Conservation (phyloP, 2,888 invertebrate genomes). For the Chrysolina americana region DNA sequence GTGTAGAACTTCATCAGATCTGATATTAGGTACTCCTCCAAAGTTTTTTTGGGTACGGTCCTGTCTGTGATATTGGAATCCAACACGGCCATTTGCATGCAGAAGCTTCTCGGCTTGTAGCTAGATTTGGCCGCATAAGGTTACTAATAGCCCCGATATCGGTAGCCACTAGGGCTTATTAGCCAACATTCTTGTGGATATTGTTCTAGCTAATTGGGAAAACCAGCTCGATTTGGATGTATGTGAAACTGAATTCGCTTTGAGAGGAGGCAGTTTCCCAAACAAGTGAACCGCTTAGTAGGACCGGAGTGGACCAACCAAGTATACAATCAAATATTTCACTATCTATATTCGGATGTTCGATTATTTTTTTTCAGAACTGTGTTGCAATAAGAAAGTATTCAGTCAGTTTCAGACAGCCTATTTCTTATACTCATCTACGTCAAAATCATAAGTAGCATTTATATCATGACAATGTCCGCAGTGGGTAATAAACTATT, state of each 20-base stretch:
- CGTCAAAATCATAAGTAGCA: too few species aligned
- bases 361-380: too few species aligned
- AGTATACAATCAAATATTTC: not conserved
- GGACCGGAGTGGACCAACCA: not conserved
- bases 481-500: too few species aligned
- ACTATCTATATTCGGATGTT: too few species aligned
- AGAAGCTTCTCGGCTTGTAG: constrained; percentile 31
- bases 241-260: not conserved
- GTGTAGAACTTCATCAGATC: too few species aligned
- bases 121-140: constrained; percentile 40
- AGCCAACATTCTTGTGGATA: constrained; percentile 33
- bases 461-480: too few species aligned
- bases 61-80: constrained; percentile 22
- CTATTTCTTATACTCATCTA: too few species aligned
- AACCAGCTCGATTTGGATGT: not conserved
- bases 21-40: too few species aligned
- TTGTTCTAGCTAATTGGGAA: constrained; percentile 33
- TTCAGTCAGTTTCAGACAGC: too few species aligned
- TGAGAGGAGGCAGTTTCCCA: not conserved
- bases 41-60: constrained; percentile 2
- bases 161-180: constrained; percentile 44
- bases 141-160: constrained; percentile 45
- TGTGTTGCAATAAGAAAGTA: too few species aligned
- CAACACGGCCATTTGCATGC: constrained; percentile 43
- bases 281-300: too few species aligned